Conservation (phyloP, 1,140 invertebrate genomes). For the Leptinotarsa texana region DNA sequence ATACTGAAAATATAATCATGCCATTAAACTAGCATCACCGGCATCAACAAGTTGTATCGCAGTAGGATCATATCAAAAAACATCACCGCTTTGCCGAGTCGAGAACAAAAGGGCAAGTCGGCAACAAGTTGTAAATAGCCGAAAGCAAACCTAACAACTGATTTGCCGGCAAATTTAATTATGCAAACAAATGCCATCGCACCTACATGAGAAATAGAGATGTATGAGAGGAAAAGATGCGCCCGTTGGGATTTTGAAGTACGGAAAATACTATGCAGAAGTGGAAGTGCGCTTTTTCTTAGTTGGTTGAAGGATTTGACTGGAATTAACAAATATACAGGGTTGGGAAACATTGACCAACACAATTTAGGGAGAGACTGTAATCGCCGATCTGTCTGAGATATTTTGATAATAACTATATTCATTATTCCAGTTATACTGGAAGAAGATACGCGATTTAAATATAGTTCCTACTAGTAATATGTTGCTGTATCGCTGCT, state of each 20-base stretch:
- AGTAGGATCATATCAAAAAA: neutral
- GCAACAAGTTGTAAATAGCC: conserved; percentile 5
- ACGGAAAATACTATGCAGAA: too few species aligned
- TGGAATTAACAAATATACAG: too few species aligned
- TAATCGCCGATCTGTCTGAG: too few species aligned
- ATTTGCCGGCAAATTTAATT: neutral
- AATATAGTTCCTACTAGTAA: too few species aligned
- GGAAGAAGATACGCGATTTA: too few species aligned
- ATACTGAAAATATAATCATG: neutral
- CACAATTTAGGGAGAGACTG: too few species aligned
- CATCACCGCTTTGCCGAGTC: neutral
- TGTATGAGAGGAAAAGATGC: neutral
- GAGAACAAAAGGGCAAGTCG: neutral
- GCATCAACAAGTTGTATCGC: neutral
- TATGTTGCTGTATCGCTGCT: too few species aligned
- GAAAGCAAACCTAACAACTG: conserved; percentile 4
- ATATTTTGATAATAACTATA: too few species aligned
- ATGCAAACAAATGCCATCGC: neutral
- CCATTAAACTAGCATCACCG: neutral
- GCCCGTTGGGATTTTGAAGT: neutral
- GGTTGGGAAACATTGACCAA: too few species aligned
- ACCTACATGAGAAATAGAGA: neutral
- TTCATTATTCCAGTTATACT: too few species aligned
- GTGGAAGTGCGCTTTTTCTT: too few species aligned
- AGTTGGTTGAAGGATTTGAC: too few species aligned